Percentiles rank a stretch among this genome's conserved stretches.
phyloP scores from a whole-genome alignment of 2,797 vertebrate genomes.

The Buceros bicornis region DNA sequence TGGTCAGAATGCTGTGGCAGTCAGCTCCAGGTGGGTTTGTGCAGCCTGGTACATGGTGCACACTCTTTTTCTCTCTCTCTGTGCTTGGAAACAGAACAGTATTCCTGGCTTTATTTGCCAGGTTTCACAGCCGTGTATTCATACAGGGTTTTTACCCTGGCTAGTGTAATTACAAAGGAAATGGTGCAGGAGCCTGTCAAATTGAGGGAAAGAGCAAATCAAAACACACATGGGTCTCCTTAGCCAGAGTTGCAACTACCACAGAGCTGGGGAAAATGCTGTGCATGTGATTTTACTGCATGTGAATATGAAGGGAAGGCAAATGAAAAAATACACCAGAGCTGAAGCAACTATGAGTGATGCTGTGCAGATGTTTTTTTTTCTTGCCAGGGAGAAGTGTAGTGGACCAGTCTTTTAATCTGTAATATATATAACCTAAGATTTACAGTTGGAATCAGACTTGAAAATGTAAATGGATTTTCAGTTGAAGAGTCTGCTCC shows the following conservation, averaged over 20 bases:
- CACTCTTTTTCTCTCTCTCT: neutral
- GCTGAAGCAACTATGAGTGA: slow-evolving; percentile 45
- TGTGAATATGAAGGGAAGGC: slow-evolving; percentile 11
- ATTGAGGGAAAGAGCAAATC: slow-evolving; percentile 3
- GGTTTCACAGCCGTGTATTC: neutral
- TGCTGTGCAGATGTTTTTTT: slow-evolving; percentile 44
- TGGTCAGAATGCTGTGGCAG: neutral
- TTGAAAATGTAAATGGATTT: slow-evolving; percentile 61
- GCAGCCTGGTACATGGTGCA: neutral
- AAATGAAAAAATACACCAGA: slow-evolving; percentile 57
- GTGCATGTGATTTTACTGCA: neutral
- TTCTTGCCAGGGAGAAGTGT: slow-evolving; percentile 3
- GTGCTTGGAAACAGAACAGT: neutral
- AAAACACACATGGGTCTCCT: neutral
- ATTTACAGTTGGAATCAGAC: slow-evolving; percentile 21
- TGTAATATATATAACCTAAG: slow-evolving; percentile 41
- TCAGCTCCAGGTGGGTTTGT: neutral
- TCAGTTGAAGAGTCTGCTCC: slow-evolving; percentile 32
- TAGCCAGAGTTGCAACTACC: neutral
- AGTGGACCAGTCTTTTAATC: slow-evolving; percentile 36
- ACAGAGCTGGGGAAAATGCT: neutral
- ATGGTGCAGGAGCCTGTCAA: slow-evolving; percentile 12
- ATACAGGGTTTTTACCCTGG: neutral
- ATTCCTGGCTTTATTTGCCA: slow-evolving; percentile 3
- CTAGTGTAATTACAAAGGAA: slow-evolving; percentile 24